Base-by-base conservation (phyloP, 2,888 invertebrate genomes). In the Ariolimax columbianus region DNA sequence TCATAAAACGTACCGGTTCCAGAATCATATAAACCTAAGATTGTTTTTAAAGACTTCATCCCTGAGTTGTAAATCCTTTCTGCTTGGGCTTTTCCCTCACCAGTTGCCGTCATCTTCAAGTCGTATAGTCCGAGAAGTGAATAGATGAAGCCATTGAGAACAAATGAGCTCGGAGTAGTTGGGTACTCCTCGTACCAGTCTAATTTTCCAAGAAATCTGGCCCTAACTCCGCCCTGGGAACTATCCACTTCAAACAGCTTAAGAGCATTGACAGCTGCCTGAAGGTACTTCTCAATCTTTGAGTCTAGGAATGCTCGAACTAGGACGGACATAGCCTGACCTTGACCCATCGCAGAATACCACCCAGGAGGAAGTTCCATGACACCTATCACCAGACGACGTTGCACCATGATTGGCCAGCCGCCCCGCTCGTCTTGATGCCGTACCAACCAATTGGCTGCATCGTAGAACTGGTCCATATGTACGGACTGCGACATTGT, bases 151-250 rank as follows among this genome's bases (percentile, higher is more conserved):
- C 99, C 99, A 95, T 99, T 99, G 40, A 99, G 96, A 23, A 99
- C 99, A 95, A 98, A 99, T 84, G 91, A 92, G 7, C 98, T 96
- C 0, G 99, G 99, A 83, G 96, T 96, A 0, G 99, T 99, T 0
- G 99, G 99, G 94, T 99, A 99, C 94, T 99, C 99, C 94, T 99
- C 99, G 94, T 98, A 99, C 99, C 99, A 99, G 82, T 96, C 91
- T 92, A 96, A 97, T 93, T 78, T 51, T 4, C 77, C 77, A 26
- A 82, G 36, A 84, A 84, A 86, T 68, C 63, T 75, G 36, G 86
- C 85, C 47, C 86, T 23, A 23, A 88, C 88, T 0, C 88, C 88
- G 17, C 88, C 88, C 68, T 93, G 89, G 38, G 87, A 88, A 86
- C 93, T 93, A 82, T 89, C 89, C 47, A 93, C 90, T 86, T 93